phyloP scores from a whole-genome alignment of 2,888 invertebrate species.

The Camponotus fellah region DNA sequence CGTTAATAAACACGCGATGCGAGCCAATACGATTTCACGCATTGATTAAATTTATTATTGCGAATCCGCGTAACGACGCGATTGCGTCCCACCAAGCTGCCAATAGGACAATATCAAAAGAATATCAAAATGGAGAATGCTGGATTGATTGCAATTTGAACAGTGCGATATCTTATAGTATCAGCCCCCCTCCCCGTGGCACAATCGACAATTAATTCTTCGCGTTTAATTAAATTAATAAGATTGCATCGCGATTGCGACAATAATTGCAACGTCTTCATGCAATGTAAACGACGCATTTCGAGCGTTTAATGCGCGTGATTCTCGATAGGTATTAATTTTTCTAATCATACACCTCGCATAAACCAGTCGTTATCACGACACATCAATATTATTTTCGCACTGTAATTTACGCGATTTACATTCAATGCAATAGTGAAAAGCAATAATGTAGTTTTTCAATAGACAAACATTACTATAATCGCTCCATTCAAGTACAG shows the following conservation, averaged over 20 bases:
- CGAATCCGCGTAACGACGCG: neutral
- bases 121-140: constrained; percentile 3
- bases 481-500: constrained; percentile 11
- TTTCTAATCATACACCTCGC: constrained; percentile 14
- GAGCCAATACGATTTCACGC: constrained; percentile 14
- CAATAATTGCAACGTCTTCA: constrained; percentile 12
- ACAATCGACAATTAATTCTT: neutral
- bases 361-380: constrained; percentile 8
- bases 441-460: constrained; percentile 10
- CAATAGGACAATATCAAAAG: constrained; percentile 23
- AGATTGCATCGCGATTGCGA: constrained; percentile 23
- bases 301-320: neutral
- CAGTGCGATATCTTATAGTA: neutral
- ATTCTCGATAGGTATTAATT: constrained; percentile 22
- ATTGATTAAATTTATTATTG: constrained; percentile 41
- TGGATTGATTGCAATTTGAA: neutral
- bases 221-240: constrained; percentile 5
- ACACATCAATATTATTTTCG: neutral
- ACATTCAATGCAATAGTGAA: neutral
- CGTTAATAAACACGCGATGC: constrained; percentile 35
- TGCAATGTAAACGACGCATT: neutral
- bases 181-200: neutral
- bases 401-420: constrained; percentile 3
- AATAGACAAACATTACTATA: neutral
- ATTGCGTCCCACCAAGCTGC: neutral